Percentiles rank a stretch among this genome's conserved stretches.
These are phyloP conservation scores for Yponomeuta sedellus DNA, from an alignment of 2,888 invertebrate genomes.

Conservation along the genomic window DNA sequence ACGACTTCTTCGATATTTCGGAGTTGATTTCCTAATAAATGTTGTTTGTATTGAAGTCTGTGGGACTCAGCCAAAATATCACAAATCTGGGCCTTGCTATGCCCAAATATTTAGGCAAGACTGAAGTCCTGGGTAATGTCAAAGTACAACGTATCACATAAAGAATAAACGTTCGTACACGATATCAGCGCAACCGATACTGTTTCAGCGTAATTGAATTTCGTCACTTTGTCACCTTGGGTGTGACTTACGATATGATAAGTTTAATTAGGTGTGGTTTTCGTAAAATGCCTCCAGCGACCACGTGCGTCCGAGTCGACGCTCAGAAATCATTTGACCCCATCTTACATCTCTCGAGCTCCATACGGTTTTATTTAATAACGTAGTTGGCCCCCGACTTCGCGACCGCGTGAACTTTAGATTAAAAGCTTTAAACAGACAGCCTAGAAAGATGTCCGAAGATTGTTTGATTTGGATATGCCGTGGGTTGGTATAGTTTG, in stretches of 20 bases:
- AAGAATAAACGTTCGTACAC: background rate
- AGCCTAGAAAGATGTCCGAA: conserved; percentile 3
- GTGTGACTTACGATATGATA: conserved; percentile 12
- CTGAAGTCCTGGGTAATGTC: background rate
- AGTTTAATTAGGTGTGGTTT: conserved; percentile 12
- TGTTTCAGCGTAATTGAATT: conserved; percentile 16
- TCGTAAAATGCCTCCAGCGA: conserved; percentile 2
- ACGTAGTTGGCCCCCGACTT: conserved; percentile 25
- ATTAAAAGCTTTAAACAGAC: conserved; percentile 18
- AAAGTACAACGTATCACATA: background rate
- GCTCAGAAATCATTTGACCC: conserved; percentile 55
- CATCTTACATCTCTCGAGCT: conserved; percentile 55
- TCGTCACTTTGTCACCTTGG: conserved; percentile 14
- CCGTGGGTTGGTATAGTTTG: background rate
- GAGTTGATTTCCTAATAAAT: no score
- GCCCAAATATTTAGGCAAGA: background rate
- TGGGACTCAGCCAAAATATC: background rate
- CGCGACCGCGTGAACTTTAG: conserved; percentile 24
- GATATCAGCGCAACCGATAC: background rate
- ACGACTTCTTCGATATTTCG: no score
- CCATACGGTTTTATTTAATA: conserved; percentile 25
- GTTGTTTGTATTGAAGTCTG: no score
- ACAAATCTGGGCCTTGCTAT: background rate
- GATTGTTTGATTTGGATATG: background rate
- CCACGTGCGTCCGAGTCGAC: conserved; percentile 29